Evolutionary conservation across 2,113 vertebrate species (phyloP).

Genomic region (Sclerurus mexicanus): DNA sequence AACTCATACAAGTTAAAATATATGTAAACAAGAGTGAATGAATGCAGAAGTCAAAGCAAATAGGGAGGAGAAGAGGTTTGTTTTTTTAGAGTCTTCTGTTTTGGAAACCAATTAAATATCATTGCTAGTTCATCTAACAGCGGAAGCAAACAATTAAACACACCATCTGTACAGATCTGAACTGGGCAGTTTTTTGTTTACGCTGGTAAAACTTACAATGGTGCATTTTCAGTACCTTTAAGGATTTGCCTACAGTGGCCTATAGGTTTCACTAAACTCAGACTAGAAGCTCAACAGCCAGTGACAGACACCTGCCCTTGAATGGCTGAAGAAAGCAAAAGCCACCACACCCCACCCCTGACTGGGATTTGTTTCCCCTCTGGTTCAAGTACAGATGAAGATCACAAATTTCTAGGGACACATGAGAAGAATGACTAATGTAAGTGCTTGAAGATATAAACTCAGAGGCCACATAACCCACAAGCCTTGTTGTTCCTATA

Average conservation of each 20-base stretch:
- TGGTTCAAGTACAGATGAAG: not conserved
- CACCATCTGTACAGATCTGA: not conserved
- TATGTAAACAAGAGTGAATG: not conserved
- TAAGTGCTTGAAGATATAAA: not conserved
- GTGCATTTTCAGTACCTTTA: not conserved
- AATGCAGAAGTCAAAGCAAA: not conserved
- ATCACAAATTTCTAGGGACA: not conserved
- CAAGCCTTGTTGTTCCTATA: not conserved
- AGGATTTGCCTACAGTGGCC: not conserved
- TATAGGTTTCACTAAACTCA: not conserved
- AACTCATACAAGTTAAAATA: not conserved
- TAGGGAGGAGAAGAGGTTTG: not conserved
- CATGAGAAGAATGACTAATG: not conserved
- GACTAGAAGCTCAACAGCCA: not conserved
- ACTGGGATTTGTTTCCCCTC: not conserved
- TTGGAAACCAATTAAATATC: conserved; percentile 15
- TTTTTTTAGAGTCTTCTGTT: not conserved
- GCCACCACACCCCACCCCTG: not conserved
- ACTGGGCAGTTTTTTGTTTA: not conserved
- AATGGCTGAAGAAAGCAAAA: not conserved
- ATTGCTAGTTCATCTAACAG: not conserved
- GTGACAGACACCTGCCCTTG: not conserved
- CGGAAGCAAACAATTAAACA: conserved; percentile 1
- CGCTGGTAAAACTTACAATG: not conserved
- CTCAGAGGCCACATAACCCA: not conserved